A percentile compares a stretch with the other conserved stretches of the same genome.
Conservation (phyloP, 2,797 vertebrate genomes). For the Acrossocheilus wenchowensis region DNA sequence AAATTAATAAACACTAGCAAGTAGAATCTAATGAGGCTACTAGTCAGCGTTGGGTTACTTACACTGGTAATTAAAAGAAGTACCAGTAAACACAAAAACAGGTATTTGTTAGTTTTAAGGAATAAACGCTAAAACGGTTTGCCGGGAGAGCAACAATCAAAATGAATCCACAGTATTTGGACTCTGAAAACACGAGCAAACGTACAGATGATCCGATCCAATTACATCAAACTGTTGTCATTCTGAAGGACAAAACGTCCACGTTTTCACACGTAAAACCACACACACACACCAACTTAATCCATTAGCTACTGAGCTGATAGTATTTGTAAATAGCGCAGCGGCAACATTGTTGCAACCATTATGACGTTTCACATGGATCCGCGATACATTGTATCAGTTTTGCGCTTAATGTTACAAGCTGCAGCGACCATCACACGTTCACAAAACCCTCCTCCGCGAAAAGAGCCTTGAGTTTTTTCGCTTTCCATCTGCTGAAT, state of each 20-base stretch:
- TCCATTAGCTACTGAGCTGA: constrained; percentile 34
- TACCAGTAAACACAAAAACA: background rate
- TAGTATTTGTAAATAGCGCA: constrained; percentile 36
- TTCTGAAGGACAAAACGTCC: constrained; percentile 58
- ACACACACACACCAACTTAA: constrained; percentile 47
- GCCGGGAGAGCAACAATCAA: background rate
- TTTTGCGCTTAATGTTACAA: constrained; percentile 48
- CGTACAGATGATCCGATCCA: constrained; percentile 26
- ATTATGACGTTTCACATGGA: constrained; percentile 67
- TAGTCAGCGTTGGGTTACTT: constrained; percentile 15
- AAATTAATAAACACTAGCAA: background rate
- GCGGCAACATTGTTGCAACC: constrained; percentile 75
- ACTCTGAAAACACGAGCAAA: constrained; percentile 13
- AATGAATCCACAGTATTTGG: background rate
- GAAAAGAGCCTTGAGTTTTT: constrained; percentile 49
- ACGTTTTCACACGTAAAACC: constrained; percentile 23
- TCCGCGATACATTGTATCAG: constrained; percentile 66
- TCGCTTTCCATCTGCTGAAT: constrained; percentile 31
- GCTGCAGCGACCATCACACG: constrained; percentile 51
- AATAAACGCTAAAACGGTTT: background rate
- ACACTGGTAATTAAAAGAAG: background rate
- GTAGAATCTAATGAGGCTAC: constrained; percentile 20
- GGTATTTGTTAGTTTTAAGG: background rate
- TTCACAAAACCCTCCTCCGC: constrained; percentile 51
- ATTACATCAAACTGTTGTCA: constrained; percentile 60